phyloP scores from a whole-genome alignment of 1,140 invertebrate species.

The Zaprionus lachaisei region DNA sequence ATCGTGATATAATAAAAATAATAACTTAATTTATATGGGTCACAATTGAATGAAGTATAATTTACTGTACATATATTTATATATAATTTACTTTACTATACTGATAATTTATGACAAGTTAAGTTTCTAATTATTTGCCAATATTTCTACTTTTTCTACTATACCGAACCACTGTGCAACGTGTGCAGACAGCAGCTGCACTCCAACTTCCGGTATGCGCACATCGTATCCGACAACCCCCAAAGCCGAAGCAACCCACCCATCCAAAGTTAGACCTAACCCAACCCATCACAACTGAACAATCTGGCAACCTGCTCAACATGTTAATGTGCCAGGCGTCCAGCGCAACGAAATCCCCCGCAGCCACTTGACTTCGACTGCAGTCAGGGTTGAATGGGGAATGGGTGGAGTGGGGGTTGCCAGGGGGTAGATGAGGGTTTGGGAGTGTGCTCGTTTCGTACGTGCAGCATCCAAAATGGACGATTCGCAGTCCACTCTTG shows the following conservation, averaged over 20 bases:
- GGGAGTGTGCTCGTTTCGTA: slow-evolving; percentile 16
- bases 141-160: no score
- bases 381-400: slow-evolving; percentile 4
- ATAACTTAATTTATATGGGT: no score
- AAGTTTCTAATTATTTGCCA: no score
- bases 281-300: slow-evolving; percentile 19
- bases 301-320: slow-evolving; percentile 71
- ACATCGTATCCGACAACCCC: background rate
- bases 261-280: slow-evolving; percentile 5
- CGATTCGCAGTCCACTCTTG: slow-evolving; percentile 22
- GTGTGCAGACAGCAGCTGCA: slow-evolving; percentile 26
- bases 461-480: slow-evolving; percentile 53
- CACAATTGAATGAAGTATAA: no score
- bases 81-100: no score
- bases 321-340: slow-evolving; percentile 71
- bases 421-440: background rate
- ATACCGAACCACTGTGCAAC: slow-evolving; percentile 23
- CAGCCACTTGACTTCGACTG: slow-evolving; percentile 38
- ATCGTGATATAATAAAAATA: no score
- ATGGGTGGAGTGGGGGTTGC: background rate
- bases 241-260: background rate
- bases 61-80: no score
- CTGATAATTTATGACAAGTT: no score
- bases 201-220: slow-evolving; percentile 41
- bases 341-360: slow-evolving; percentile 35